Percentiles rank a stretch among this genome's conserved stretches.
phyloP scores from a whole-genome alignment of 2,888 invertebrate species.

The Oligia strigilis region DNA sequence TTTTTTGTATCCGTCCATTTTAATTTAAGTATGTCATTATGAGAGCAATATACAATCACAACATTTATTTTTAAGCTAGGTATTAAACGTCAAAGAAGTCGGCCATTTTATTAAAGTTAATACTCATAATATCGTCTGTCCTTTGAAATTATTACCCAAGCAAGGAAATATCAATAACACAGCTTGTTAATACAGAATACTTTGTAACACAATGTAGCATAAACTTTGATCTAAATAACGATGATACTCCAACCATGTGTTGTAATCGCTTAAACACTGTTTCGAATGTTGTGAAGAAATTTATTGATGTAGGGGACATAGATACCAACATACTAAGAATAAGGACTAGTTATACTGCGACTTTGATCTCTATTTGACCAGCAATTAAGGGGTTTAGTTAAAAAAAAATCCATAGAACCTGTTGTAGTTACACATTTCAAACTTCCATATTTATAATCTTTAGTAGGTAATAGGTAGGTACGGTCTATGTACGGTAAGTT shows the following conservation, averaged over 20 bases:
- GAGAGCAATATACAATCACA: not conserved
- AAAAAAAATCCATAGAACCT: not conserved
- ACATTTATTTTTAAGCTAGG: not conserved
- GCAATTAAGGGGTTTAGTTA: too few species aligned
- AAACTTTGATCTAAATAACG: constrained; percentile 60
- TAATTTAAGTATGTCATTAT: not conserved
- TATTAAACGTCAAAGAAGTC: constrained; percentile 5
- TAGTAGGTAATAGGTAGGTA: not conserved
- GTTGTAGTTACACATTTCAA: not conserved
- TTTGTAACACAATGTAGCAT: constrained; percentile 39
- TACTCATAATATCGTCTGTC: constrained; percentile 3
- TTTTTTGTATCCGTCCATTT: not conserved
- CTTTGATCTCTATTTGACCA: not conserved
- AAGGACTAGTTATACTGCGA: not conserved
- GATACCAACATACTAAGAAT: constrained; percentile 4
- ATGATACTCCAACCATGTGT: constrained; percentile 56
- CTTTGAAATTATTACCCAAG: constrained; percentile 9
- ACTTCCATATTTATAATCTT: not conserved
- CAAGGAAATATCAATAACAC: constrained; percentile 37
- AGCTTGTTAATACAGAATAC: constrained; percentile 24
- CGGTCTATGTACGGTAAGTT: not conserved
- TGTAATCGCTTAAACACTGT: constrained; percentile 57
- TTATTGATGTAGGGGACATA: constrained; percentile 38
- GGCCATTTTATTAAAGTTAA: not conserved
- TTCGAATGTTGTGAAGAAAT: constrained; percentile 51